Conservation (phyloP, 2,888 invertebrate genomes). For the Zaprionus obscuricornis region DNA sequence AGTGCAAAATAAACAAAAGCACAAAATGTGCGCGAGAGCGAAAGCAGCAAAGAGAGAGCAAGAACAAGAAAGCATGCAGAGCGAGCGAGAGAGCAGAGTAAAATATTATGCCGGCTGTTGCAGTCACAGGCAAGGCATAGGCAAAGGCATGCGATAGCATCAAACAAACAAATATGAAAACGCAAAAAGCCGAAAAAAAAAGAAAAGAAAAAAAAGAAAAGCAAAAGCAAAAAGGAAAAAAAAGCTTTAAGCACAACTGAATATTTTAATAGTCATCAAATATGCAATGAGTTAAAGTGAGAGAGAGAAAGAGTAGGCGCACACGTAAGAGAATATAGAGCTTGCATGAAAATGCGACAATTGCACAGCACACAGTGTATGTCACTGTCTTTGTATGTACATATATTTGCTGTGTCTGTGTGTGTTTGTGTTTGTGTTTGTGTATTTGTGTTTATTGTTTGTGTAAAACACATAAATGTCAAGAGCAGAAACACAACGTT, state of each 20-base stretch:
- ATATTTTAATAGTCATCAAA: slow-evolving; percentile 44
- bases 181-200: slow-evolving; percentile 40
- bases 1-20: slow-evolving; percentile 68
- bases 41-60: background rate
- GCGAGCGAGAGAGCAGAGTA: slow-evolving; percentile 4
- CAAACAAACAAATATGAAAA: slow-evolving; percentile 42
- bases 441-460: background rate
- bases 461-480: slow-evolving; percentile 30
- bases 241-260: slow-evolving; percentile 48
- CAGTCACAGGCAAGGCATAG: no score
- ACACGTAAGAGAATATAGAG: background rate
- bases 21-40: slow-evolving; percentile 47
- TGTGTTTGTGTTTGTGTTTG: no score
- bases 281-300: slow-evolving; percentile 13
- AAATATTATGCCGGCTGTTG: slow-evolving; percentile 53
- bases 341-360: no score
- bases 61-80: background rate
- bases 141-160: slow-evolving; percentile 17
- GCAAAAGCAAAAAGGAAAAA: slow-evolving; percentile 29
- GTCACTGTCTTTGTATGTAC: no score
- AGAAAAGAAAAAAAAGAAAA: slow-evolving; percentile 36
- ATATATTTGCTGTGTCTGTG: no score
- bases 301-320: background rate
- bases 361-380: no score
- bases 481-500: slow-evolving; percentile 23